Evolutionary conservation across 2,888 invertebrate genomes (phyloP).

Genomic region (Athalia rosae): DNA sequence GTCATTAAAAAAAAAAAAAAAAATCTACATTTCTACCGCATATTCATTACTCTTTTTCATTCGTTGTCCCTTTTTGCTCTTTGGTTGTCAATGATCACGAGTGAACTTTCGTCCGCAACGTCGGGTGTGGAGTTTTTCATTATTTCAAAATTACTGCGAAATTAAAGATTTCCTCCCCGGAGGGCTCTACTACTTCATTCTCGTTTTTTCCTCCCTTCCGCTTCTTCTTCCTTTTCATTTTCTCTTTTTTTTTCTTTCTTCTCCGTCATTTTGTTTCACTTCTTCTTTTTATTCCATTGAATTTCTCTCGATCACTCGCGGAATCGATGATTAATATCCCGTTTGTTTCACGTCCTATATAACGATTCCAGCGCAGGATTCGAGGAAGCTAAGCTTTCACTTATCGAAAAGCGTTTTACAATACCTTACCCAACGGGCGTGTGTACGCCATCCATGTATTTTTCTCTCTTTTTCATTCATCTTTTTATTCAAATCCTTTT

Average conservation of each 20-base stretch:
- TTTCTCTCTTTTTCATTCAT: background rate
- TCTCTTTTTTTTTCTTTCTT: background rate
- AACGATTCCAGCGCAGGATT: background rate
- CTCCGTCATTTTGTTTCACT: no score
- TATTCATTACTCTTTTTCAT: no score
- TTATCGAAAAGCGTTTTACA: conserved; percentile 25
- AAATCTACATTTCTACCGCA: no score
- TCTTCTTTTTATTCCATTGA: background rate
- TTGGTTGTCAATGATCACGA: no score
- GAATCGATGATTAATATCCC: background rate
- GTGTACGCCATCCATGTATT: background rate
- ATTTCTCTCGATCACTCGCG: background rate
- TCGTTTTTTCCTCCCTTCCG: background rate
- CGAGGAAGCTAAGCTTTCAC: conserved; percentile 14
- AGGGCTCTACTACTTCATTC: background rate
- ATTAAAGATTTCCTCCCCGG: background rate
- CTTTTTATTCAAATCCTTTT: background rate
- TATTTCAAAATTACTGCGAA: background rate
- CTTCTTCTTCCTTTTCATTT: background rate
- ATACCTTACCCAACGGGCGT: background rate
- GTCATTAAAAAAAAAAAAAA: no score
- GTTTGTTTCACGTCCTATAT: conserved; percentile 5
- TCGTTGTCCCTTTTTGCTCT: no score
- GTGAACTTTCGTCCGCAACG: no score
- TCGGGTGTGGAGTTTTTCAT: background rate